Evolutionary conservation across 1,140 invertebrate species (phyloP).

Genomic region (Drosophila ambigua): DNA sequence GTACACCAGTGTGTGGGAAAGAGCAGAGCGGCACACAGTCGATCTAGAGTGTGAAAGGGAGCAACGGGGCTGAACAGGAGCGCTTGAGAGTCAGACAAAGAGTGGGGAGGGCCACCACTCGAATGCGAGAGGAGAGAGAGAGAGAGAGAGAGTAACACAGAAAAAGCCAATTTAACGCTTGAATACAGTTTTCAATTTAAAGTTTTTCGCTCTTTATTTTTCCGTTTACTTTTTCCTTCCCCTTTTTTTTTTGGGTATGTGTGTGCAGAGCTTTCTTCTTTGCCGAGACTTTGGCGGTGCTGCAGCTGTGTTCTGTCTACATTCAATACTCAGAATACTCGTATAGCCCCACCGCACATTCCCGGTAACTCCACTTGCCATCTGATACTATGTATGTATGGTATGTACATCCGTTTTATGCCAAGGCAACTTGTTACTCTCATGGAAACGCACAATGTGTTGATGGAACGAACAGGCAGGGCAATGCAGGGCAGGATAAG

Average conservation of each 20-base stretch:
- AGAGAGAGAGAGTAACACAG: conserved; percentile 45
- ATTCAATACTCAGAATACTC: conserved; percentile 29
- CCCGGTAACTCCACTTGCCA: neutral
- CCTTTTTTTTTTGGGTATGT: neutral
- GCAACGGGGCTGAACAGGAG: no score
- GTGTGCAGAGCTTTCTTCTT: conserved; percentile 40
- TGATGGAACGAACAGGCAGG: conserved; percentile 13
- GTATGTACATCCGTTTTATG: conserved; percentile 36
- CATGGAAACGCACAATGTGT: conserved; percentile 44
- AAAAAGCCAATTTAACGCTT: conserved; percentile 82
- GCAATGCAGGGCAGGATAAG: neutral
- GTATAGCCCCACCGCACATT: neutral
- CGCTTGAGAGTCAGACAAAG: neutral
- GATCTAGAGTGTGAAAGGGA: conserved; percentile 5
- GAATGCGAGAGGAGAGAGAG: conserved; percentile 9
- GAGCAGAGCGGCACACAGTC: neutral
- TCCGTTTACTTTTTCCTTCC: conserved; percentile 15
- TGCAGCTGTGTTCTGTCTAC: conserved; percentile 20
- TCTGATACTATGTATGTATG: conserved; percentile 11
- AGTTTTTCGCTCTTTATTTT: conserved; percentile 75
- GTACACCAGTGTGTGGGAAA: conserved; percentile 3
- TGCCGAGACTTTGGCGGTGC: neutral
- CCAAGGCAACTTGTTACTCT: conserved; percentile 44
- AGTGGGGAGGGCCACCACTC: no score
- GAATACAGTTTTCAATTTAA: conserved; percentile 83